Evolutionary conservation across 2,888 invertebrate genomes (phyloP).

Genomic region (Parelbella ahira): DNA sequence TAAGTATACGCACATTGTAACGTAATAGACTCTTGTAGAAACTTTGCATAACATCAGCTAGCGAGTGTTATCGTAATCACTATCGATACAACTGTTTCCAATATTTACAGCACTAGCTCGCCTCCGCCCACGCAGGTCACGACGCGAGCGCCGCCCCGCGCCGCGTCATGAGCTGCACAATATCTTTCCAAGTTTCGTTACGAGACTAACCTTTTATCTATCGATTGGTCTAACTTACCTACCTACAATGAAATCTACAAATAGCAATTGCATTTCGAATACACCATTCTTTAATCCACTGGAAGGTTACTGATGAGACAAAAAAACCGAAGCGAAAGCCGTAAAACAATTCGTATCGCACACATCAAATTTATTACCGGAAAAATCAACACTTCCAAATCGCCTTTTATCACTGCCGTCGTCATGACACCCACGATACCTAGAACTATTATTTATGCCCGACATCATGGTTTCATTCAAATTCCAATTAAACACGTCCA

Average conservation of each 20-base stretch:
- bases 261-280: too few species aligned
- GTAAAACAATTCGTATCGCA: conserved; percentile 5
- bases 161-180: conserved; percentile 70
- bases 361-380: conserved; percentile 30
- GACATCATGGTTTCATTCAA: conserved; percentile 49
- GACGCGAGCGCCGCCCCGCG: conserved; percentile 62
- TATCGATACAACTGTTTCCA: conserved; percentile 3
- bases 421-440: conserved; percentile 42
- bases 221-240: too few species aligned
- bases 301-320: too few species aligned
- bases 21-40: too few species aligned
- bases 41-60: too few species aligned
- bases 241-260: too few species aligned
- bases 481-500: conserved; percentile 53
- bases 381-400: conserved; percentile 39
- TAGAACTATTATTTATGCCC: conserved; percentile 51
- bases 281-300: too few species aligned
- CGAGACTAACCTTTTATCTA: conserved; percentile 41
- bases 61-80: too few species aligned
- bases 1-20: too few species aligned
- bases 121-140: conserved; percentile 76
- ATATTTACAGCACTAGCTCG: conserved; percentile 40
- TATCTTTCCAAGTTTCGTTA: conserved; percentile 58
- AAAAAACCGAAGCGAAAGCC: neutral
- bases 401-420: conserved; percentile 32